Conservation (phyloP, 2,888 invertebrate species). For the Drosophila recens region DNA sequence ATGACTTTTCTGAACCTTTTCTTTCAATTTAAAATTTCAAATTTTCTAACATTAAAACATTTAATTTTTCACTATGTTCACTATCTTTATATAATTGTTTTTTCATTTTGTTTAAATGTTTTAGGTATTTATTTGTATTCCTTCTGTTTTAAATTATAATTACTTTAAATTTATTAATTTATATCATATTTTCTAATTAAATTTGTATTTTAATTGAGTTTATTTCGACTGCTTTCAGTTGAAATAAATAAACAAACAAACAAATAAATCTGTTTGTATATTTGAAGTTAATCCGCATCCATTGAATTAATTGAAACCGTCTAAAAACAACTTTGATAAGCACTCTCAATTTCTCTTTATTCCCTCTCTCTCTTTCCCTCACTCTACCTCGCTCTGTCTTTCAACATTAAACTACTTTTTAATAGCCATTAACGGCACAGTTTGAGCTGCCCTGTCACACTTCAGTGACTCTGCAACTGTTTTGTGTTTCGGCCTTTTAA, state of each 20-base stretch:
- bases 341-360: background rate
- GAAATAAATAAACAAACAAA: no score
- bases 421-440: constrained; percentile 19
- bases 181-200: no score
- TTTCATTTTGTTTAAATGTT: no score
- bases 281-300: background rate
- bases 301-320: constrained; percentile 3
- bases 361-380: background rate
- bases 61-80: no score
- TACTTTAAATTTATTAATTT: background rate
- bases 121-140: no score
- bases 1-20: no score
- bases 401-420: background rate
- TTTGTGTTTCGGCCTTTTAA: constrained; percentile 20
- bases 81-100: no score
- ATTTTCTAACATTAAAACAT: no score
- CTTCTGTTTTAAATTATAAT: background rate
- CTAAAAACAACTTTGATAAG: background rate
- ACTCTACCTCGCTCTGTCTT: background rate
- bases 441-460: constrained; percentile 30
- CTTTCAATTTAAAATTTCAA: no score
- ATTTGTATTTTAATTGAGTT: background rate
- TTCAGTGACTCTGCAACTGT: constrained; percentile 42
- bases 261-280: background rate
- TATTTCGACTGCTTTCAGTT: background rate